A percentile compares a stretch with the other conserved stretches of the same genome.
Conservation (phyloP, 2,113 vertebrate genomes). For the Anthoscopus minutus region DNA sequence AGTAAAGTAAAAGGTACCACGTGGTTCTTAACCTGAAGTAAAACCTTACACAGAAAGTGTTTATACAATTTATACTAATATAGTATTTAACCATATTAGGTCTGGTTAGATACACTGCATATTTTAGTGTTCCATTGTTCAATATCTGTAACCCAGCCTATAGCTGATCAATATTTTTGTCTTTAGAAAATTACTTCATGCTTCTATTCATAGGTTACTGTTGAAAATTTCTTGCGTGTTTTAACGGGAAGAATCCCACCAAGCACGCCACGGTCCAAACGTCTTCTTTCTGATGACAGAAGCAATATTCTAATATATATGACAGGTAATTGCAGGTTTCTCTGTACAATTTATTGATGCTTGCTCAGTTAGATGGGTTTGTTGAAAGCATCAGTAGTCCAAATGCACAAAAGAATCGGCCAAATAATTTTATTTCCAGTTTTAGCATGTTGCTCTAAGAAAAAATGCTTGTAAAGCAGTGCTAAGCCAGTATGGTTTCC, state of each 20-base stretch:
- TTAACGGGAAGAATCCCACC: conserved; percentile 92
- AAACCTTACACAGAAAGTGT: not conserved
- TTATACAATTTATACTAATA: not conserved
- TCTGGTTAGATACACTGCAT: not conserved
- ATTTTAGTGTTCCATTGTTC: not conserved
- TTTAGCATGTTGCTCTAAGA: not conserved
- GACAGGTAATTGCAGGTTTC: conserved; percentile 77
- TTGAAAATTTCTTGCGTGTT: conserved; percentile 94
- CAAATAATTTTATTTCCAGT: not conserved
- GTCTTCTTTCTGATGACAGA: conserved; percentile 93
- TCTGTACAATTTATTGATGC: not conserved
- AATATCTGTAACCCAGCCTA: not conserved
- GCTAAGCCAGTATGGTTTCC: not conserved
- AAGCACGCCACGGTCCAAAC: conserved; percentile 92
- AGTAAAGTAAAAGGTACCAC: not conserved
- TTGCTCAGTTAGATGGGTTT: not conserved
- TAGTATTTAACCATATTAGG: not conserved
- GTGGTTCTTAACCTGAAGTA: not conserved
- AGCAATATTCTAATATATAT: conserved; percentile 99
- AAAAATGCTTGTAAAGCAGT: not conserved
- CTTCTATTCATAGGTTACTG: conserved; percentile 82
- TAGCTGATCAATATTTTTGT: not conserved
- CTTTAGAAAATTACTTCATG: not conserved
- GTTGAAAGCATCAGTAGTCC: not conserved
- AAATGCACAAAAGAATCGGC: not conserved